These are phyloP conservation scores for Steinernema feltiae DNA, from an alignment of 1,140 invertebrate species.

Conservation along the genomic window DNA sequence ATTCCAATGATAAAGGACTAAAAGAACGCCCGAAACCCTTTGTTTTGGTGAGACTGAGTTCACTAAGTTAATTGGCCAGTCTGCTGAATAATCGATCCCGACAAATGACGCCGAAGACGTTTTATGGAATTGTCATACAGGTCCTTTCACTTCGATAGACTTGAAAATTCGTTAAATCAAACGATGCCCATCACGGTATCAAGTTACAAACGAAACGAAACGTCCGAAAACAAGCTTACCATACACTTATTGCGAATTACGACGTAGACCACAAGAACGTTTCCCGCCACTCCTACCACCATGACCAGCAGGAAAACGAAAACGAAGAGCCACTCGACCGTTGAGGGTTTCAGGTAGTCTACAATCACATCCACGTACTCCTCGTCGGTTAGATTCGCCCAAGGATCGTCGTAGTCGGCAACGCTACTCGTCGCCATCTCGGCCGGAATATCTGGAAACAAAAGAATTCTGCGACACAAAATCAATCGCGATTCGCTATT, in stretches of 20 bases:
- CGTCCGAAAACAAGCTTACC: conserved; percentile 19
- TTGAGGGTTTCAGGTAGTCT: conserved; percentile 20
- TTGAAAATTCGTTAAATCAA: no score
- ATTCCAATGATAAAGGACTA: neutral
- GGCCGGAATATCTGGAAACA: no score
- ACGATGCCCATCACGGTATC: no score
- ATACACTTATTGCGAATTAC: conserved; percentile 30
- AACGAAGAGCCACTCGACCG: conserved; percentile 22
- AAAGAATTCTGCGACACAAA: no score
- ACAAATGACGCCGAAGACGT: no score
- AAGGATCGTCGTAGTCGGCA: conserved; percentile 18
- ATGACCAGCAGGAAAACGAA: conserved; percentile 22
- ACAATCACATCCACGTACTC: conserved; percentile 19
- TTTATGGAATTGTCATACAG: no score
- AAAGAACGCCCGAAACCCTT: neutral
- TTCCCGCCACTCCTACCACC: conserved; percentile 33
- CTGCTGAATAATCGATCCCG: no score
- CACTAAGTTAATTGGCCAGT: no score
- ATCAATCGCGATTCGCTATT: no score
- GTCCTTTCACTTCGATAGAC: no score
- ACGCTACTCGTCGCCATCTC: neutral
- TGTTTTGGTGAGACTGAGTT: no score
- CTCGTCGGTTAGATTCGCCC: conserved; percentile 10
- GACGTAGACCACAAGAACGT: conserved; percentile 28
- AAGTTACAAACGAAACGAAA: no score